Percentiles rank a stretch among this genome's conserved stretches.
phyloP scores from a whole-genome alignment of 2,888 invertebrate genomes.

The Eutolmus rufibarbis region DNA sequence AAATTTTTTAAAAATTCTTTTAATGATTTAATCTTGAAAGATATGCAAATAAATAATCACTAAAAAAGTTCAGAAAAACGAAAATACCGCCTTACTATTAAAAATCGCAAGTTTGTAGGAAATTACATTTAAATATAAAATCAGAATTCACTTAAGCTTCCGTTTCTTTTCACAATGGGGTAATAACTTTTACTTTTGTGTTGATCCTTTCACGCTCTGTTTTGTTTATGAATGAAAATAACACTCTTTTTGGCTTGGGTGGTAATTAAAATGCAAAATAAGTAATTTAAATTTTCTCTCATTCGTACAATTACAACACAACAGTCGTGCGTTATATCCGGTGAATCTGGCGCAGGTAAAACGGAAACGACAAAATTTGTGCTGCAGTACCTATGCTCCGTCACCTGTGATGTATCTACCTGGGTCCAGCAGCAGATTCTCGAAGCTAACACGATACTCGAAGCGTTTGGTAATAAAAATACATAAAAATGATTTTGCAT shows the following conservation, averaged over 20 bases:
- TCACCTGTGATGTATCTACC: slow-evolving; percentile 81
- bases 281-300: not conserved
- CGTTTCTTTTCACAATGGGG: not conserved
- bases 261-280: not conserved
- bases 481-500: not conserved
- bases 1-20: too few species aligned
- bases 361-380: slow-evolving; percentile 93
- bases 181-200: not conserved
- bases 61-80: too few species aligned
- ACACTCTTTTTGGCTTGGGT: not conserved
- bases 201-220: not conserved
- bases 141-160: not conserved
- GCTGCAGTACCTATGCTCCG: slow-evolving; percentile 88
- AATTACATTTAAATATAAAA: not conserved
- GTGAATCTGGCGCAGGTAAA: slow-evolving; percentile 92
- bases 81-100: too few species aligned
- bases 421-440: slow-evolving; percentile 97
- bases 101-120: not conserved
- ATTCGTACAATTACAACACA: slow-evolving; percentile 52
- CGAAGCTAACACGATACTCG: slow-evolving; percentile 91
- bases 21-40: too few species aligned
- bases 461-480: slow-evolving; percentile 79
- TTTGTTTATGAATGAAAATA: not conserved
- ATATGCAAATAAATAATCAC: too few species aligned
- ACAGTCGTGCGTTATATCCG: slow-evolving; percentile 90